phyloP scores from a whole-genome alignment of 2,797 vertebrate genomes.

The Limnodromus scolopaceus region DNA sequence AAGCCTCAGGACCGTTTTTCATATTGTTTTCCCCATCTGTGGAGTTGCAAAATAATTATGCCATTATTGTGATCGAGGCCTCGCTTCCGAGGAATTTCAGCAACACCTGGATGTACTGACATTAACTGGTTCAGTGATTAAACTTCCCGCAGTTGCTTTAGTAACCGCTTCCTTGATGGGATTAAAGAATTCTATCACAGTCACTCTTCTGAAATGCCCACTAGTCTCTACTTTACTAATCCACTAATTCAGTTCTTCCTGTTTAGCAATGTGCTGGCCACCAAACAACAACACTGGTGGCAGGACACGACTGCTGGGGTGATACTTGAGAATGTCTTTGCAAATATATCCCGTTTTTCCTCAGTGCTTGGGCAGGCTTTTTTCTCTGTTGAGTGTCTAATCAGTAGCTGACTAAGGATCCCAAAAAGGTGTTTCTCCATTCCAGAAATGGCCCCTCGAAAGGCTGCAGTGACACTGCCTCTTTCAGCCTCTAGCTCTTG shows the following conservation, averaged over 20 bases:
- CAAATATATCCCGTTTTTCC: not conserved
- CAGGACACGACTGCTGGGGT: not conserved
- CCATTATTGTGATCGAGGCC: not conserved
- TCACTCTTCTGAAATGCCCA: not conserved
- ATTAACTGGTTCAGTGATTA: not conserved
- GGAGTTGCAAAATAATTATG: not conserved
- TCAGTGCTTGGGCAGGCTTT: not conserved
- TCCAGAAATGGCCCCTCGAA: not conserved
- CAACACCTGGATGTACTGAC: conserved; percentile 15
- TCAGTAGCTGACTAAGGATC: not conserved
- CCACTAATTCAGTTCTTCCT: not conserved
- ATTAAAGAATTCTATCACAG: not conserved
- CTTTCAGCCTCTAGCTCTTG: not conserved
- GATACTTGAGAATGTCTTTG: not conserved
- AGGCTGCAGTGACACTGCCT: not conserved
- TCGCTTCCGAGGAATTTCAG: not conserved
- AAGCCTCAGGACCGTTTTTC: not conserved
- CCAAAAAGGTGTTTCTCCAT: not conserved
- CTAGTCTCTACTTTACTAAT: not conserved
- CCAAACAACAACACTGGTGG: not conserved
- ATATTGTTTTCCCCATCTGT: conserved; percentile 17
- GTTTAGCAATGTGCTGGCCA: not conserved
- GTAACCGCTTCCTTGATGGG: not conserved
- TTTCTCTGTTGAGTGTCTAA: not conserved
- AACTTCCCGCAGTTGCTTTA: not conserved